These are phyloP conservation scores for Megalonaias nervosa DNA, from an alignment of 1,140 invertebrate species.

Conservation along the genomic window DNA sequence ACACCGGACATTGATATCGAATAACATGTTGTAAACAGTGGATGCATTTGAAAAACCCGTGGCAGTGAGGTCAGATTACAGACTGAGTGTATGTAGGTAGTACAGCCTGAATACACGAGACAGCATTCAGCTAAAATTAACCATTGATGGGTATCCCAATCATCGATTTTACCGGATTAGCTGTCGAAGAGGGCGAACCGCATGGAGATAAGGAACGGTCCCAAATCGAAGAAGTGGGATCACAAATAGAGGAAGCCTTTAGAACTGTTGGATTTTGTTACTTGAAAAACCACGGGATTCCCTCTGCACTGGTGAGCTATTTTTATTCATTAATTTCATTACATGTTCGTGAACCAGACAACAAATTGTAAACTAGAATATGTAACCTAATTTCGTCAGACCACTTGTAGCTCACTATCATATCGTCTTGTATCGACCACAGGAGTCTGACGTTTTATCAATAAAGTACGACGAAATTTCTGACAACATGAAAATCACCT, in stretches of 20 bases:
- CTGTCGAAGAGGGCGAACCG: slow-evolving; percentile 6
- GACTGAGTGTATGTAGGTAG: no score
- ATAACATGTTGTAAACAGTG: no score
- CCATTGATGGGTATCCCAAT: slow-evolving; percentile 14
- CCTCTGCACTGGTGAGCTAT: slow-evolving; percentile 1
- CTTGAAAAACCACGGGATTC: slow-evolving; percentile 38
- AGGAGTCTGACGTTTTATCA: no score
- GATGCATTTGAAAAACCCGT: no score
- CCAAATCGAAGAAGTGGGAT: slow-evolving; percentile 10
- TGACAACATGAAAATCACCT: no score
- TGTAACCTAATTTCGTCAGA: not conserved
- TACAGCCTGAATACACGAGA: no score
- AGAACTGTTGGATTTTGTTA: slow-evolving; percentile 36
- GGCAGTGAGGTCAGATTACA: no score
- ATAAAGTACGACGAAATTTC: no score
- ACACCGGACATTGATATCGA: no score
- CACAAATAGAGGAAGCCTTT: slow-evolving; percentile 27
- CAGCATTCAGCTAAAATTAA: no score
- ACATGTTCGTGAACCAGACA: no score
- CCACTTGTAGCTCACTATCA: not conserved
- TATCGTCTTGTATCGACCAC: no score
- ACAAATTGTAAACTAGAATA: not conserved
- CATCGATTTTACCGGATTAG: slow-evolving; percentile 24
- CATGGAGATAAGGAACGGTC: not conserved
- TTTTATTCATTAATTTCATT: not conserved